These are phyloP conservation scores for Perodicticus potto DNA, from an alignment of 2,797 vertebrate species.

Conservation along the genomic window DNA sequence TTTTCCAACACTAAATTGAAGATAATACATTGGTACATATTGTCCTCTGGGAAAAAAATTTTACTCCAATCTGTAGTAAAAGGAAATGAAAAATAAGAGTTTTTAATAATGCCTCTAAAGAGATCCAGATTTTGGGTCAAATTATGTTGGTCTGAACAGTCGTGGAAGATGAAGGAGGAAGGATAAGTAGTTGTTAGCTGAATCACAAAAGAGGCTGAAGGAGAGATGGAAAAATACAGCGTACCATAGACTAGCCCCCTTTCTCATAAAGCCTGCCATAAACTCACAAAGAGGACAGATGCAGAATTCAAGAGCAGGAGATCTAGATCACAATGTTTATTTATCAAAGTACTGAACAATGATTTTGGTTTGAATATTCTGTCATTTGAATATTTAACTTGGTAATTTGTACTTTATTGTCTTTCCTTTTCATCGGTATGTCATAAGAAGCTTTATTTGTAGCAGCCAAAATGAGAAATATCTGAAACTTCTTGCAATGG, in stretches of 20 bases:
- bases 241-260: accelerated
- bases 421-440: background rate
- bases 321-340: background rate
- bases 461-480: background rate
- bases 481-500: background rate
- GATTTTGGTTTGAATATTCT: background rate
- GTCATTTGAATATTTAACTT: background rate
- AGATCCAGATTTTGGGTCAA: background rate
- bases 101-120: background rate
- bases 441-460: background rate
- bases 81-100: background rate
- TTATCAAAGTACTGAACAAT: background rate
- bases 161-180: background rate
- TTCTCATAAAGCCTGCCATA: background rate
- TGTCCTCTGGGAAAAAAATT: background rate
- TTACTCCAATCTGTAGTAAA: background rate
- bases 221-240: background rate
- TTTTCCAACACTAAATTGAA: background rate
- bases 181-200: background rate
- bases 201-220: background rate
- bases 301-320: background rate
- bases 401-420: background rate
- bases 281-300: background rate
- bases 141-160: background rate
- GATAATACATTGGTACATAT: background rate